Percentiles rank a stretch among this genome's conserved stretches.
Conservation (phyloP, 2,113 vertebrate species). For the Tychaedon coryphoeus region DNA sequence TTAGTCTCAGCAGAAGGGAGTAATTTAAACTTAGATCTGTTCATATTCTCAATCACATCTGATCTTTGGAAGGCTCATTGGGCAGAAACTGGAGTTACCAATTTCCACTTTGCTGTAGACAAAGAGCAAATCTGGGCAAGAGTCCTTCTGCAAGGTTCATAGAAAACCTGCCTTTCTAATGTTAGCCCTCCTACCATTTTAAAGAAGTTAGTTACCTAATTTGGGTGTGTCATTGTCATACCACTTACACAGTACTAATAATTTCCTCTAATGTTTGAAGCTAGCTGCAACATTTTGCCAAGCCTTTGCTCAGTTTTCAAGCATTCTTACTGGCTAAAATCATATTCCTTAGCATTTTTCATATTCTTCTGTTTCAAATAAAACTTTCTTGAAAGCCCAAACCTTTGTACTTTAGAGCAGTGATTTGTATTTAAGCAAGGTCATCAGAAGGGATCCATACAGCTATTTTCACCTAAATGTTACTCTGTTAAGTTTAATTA, state of each 20-base stretch:
- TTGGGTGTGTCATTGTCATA: neutral
- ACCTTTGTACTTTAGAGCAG: neutral
- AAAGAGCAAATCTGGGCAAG: neutral
- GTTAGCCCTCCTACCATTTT: neutral
- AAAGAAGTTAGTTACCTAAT: neutral
- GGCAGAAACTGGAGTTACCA: neutral
- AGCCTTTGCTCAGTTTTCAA: neutral
- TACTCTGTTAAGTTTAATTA: neutral
- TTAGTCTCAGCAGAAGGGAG: neutral
- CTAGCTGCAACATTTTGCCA: neutral
- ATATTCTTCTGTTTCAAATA: neutral
- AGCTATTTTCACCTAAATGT: neutral
- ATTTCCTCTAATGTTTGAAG: neutral
- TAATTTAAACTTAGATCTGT: neutral
- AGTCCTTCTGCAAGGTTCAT: neutral
- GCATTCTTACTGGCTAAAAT: neutral
- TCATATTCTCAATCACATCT: neutral
- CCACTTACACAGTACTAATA: neutral
- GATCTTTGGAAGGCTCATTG: neutral
- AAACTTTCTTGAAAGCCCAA: neutral
- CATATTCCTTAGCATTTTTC: neutral
- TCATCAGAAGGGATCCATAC: neutral
- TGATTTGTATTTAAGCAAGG: neutral
- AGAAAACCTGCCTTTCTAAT: neutral
- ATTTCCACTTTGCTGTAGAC: neutral